Evolutionary conservation across 2,888 invertebrate species (phyloP), one percentile per base, ranked within the genome.

Genomic region (Parochlus steinenii): DNA sequence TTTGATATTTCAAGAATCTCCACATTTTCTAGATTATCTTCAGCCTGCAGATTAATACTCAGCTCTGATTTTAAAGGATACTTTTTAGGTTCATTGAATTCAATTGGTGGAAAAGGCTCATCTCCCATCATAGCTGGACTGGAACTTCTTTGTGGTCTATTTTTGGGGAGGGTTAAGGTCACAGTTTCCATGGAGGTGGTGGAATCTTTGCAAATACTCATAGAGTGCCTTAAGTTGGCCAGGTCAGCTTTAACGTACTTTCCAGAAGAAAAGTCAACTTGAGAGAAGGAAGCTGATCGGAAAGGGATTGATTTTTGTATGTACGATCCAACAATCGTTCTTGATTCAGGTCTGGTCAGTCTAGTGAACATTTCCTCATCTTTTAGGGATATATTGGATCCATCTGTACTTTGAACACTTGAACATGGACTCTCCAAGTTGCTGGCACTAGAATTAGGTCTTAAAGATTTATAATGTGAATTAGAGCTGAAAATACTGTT

Each of bases 251-350:
- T 57, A 19, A 64, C 57, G 47, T 70, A 71, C 46, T 71, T 71
- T 35, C 71, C 71, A 1, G 71, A 63, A 7, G 63, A 63, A 48
- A 74, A 78, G 54, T 86, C 85, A 41, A 81, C 81, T 58, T 86
- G 83, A 1, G 86, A 83, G 51, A 87, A 86, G 6, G 86, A 86
- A 5, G 83, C 82, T 49, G 83, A 83, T 24, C 86, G 71, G 51
- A 74, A 77, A 3, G 83, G 81, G 46, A 76, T 71, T 40, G 69
- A 67, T 48, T 72, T 67, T 48, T 72, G 70, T 11, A 69, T 64
- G 48, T 71, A 71, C 0, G 71, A 67, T 18, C 69, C 71, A 30
- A 70, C 62, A 17, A 70, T 64, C 3, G 68, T 65, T 39, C 69
- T 63, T 4, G 69, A 65, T 47, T 73, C 69, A 32, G 69, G 65